A percentile compares a stretch with the other conserved stretches of the same genome.
Conservation (phyloP, 2,888 invertebrate species). For the Ophioninae sp. region DNA sequence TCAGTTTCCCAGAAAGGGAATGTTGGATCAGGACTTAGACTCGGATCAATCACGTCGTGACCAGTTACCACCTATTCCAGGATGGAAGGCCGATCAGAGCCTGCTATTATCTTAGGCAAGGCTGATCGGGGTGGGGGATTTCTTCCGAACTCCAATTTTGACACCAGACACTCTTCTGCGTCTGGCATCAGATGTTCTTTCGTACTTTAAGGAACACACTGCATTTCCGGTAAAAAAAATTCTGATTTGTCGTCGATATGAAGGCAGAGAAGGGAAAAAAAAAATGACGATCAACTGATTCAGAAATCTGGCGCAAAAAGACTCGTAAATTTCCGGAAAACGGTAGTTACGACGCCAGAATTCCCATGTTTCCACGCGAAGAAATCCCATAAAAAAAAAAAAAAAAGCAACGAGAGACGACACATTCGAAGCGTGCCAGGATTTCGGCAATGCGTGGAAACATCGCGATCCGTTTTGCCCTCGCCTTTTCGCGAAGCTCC, state of each 20-base stretch:
- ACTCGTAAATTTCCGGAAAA: not conserved
- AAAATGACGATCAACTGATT: not conserved
- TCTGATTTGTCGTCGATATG: not conserved
- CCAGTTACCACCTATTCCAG: too few relatives aligned
- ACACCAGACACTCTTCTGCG: not conserved
- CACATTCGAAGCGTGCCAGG: slow-evolving; percentile 24
- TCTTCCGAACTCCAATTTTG: too few relatives aligned
- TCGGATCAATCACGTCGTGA: too few relatives aligned
- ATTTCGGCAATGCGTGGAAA: slow-evolving; percentile 32
- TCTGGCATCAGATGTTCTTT: not conserved
- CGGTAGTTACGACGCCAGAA: not conserved
- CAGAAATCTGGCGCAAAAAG: not conserved
- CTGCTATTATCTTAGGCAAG: too few relatives aligned
- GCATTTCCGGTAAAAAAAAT: not conserved
- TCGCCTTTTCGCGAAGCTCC: not conserved
- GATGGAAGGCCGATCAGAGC: too few relatives aligned
- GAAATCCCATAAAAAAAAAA: not conserved
- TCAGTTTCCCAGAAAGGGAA: too few relatives aligned
- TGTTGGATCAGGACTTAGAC: too few relatives aligned
- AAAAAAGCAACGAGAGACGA: not conserved
- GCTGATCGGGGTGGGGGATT: too few relatives aligned
- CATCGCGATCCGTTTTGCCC: slow-evolving; percentile 1
- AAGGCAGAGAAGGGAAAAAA: not conserved
- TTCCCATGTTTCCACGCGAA: not conserved
- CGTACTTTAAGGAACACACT: not conserved